These are phyloP conservation scores for Osmerus mordax DNA, from an alignment of 2,113 vertebrate species.

Conservation along the genomic window DNA sequence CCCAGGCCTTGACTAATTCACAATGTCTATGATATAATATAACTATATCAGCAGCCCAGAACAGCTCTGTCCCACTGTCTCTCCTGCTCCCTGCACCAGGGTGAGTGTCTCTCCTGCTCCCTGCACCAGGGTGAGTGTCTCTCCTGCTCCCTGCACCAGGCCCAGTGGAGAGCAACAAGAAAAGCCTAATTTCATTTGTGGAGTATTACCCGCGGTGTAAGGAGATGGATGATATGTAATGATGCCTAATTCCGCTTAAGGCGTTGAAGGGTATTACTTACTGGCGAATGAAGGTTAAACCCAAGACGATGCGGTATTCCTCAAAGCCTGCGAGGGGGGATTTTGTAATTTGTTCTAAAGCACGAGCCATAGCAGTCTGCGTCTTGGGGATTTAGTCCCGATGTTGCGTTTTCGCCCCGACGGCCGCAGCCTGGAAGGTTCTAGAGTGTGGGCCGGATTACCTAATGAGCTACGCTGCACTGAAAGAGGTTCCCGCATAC, in stretches of 20 bases:
- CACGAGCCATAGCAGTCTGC: constrained; percentile 32
- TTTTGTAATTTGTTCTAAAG: constrained; percentile 55
- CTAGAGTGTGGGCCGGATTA: constrained; percentile 32
- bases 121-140: background rate
- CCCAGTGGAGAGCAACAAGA: constrained; percentile 54
- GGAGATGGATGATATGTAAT: constrained; percentile 69
- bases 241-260: constrained; percentile 72
- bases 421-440: constrained; percentile 18
- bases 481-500: background rate
- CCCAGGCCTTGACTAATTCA: no score
- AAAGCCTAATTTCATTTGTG: constrained; percentile 49
- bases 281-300: constrained; percentile 70
- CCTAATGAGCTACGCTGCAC: constrained; percentile 6
- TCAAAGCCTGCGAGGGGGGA: constrained; percentile 46
- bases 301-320: constrained; percentile 61
- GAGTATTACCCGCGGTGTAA: constrained; percentile 60
- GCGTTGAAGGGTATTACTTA: constrained; percentile 72
- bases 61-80: constrained; percentile 38
- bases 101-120: no score
- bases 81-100: background rate
- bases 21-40: no score
- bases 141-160: constrained; percentile 2
- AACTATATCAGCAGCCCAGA: constrained; percentile 2
- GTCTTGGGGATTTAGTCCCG: constrained; percentile 45
- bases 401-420: constrained; percentile 29